Conservation (phyloP, 2,113 vertebrate genomes). For the Pseudorasbora parva region DNA sequence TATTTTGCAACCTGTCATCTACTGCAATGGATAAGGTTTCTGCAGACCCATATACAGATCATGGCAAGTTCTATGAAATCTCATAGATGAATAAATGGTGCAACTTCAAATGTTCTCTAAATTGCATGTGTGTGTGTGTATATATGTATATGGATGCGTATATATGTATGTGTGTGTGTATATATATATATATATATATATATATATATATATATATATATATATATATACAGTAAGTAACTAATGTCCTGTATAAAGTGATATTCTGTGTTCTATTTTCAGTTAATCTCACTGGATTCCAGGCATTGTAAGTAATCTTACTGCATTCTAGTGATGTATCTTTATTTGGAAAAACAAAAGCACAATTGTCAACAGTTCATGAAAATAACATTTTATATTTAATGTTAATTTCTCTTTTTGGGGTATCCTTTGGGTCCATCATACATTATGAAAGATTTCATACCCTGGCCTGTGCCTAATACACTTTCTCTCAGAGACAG, state of each 20-base stretch:
- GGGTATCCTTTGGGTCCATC: background rate
- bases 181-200: too few relatives aligned
- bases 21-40: background rate
- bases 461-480: background rate
- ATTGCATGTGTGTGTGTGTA: too few relatives aligned
- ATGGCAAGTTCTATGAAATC: background rate
- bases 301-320: background rate
- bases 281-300: background rate
- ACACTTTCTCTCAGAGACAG: too few relatives aligned
- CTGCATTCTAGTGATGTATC: background rate
- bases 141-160: too few relatives aligned
- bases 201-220: too few relatives aligned
- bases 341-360: background rate
- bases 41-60: background rate
- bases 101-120: background rate
- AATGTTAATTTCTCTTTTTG: background rate
- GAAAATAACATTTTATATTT: background rate
- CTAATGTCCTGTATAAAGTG: background rate
- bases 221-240: background rate
- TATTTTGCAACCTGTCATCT: conserved; percentile 76
- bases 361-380: background rate
- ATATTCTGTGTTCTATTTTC: background rate
- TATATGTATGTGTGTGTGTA: too few relatives aligned
- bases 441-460: background rate
- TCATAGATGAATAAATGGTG: background rate